Evolutionary conservation across 2,888 invertebrate genomes (phyloP).

Genomic region (Trichopoda pennipes): DNA sequence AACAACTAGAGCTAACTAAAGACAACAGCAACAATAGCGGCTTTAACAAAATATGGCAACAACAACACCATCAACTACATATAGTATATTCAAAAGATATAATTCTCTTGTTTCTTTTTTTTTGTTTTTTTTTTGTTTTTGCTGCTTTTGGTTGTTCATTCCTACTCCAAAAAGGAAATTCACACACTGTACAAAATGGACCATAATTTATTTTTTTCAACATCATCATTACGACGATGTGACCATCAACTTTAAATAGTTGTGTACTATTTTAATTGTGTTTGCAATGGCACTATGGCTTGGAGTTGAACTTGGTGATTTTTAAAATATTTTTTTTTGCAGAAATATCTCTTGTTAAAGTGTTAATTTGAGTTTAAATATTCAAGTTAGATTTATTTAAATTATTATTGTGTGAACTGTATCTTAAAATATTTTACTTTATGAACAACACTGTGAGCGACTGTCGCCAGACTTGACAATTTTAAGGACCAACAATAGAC

Average conservation of each 20-base stretch:
- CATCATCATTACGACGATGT: conserved; percentile 37
- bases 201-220: conserved; percentile 60
- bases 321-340: background rate
- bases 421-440: too few relatives aligned
- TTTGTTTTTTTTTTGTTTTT: background rate
- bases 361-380: too few relatives aligned
- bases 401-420: too few relatives aligned
- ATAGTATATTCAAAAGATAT: conserved; percentile 39
- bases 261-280: conserved; percentile 14
- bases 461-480: too few relatives aligned
- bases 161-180: conserved; percentile 63
- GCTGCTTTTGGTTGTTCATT: conserved; percentile 16
- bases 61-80: too few relatives aligned
- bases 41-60: conserved; percentile 47
- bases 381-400: too few relatives aligned
- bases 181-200: conserved; percentile 65
- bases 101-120: conserved; percentile 18
- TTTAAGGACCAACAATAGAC: too few relatives aligned
- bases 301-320: background rate
- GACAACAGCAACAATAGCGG: conserved; percentile 28
- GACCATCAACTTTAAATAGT: conserved; percentile 53
- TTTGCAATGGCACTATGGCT: conserved; percentile 37
- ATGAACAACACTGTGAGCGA: too few relatives aligned
- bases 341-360: too few relatives aligned
- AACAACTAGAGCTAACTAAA: conserved; percentile 43